phyloP scores from a whole-genome alignment of 2,888 invertebrate genomes.

The Leistus spinibarbis region DNA sequence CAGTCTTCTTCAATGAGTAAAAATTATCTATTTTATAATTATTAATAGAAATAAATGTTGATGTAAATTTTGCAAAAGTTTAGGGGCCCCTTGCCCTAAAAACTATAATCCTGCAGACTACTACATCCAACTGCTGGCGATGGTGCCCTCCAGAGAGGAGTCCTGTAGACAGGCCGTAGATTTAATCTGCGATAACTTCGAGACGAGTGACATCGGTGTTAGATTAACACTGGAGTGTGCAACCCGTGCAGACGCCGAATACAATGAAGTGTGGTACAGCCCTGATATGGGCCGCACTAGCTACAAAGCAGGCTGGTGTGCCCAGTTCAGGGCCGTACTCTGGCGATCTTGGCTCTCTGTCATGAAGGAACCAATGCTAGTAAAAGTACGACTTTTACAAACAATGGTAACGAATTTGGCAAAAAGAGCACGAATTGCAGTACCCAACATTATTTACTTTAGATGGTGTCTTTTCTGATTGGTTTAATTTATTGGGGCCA shows the following conservation, averaged over 20 bases:
- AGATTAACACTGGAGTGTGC: constrained; percentile 66
- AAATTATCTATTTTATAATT: no score
- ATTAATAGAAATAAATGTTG: no score
- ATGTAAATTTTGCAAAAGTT: constrained; percentile 57
- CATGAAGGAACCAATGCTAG: constrained; percentile 87
- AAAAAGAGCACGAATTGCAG: constrained; percentile 25
- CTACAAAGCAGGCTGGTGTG: constrained; percentile 86
- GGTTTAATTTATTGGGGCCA: constrained; percentile 89
- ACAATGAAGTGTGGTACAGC: constrained; percentile 49
- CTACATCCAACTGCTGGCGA: constrained; percentile 87
- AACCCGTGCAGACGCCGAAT: constrained; percentile 44
- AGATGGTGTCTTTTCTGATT: constrained; percentile 88
- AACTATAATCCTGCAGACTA: constrained; percentile 96
- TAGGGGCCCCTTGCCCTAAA: constrained; percentile 82
- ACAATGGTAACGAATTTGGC: constrained; percentile 73
- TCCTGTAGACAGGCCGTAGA: constrained; percentile 79
- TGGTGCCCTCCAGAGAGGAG: constrained; percentile 82
- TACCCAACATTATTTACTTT: constrained; percentile 44
- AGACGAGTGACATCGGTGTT: constrained; percentile 67
- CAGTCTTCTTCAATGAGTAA: constrained; percentile 80
- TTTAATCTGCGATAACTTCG: constrained; percentile 79
- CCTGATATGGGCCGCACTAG: constrained; percentile 53
- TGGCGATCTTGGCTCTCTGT: constrained; percentile 91
- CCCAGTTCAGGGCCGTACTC: constrained; percentile 86
- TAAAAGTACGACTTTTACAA: constrained; percentile 87